phyloP scores from a whole-genome alignment of 2,797 vertebrate species.

The Aplochiton taeniatus region DNA sequence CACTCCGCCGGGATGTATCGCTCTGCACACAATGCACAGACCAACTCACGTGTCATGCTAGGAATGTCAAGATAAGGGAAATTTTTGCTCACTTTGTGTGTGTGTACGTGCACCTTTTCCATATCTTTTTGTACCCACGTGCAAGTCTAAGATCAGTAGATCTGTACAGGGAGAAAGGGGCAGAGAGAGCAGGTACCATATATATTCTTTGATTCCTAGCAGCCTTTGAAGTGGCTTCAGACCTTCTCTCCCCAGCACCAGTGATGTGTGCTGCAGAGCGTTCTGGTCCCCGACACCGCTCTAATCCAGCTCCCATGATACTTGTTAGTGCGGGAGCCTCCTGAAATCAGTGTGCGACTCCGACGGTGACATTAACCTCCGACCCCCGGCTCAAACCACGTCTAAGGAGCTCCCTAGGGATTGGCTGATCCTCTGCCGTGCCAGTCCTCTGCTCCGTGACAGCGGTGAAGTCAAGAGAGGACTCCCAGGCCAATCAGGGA shows the following conservation, averaged over 20 bases:
- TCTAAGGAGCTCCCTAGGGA: constrained; percentile 15
- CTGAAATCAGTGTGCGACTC: constrained; percentile 23
- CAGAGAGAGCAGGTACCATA: too few species aligned
- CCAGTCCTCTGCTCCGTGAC: neutral
- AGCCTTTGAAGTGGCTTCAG: constrained; percentile 1
- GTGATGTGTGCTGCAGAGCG: neutral
- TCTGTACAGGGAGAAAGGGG: too few species aligned
- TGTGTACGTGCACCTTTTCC: too few species aligned
- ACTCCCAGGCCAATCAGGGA: neutral
- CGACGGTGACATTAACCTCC: constrained; percentile 38
- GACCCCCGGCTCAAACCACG: constrained; percentile 24
- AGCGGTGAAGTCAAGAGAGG: constrained; percentile 18
- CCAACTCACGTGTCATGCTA: constrained; percentile 38
- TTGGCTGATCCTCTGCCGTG: constrained; percentile 20
- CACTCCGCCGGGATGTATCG: neutral
- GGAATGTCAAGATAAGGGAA: constrained; percentile 45
- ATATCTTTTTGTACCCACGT: too few species aligned
- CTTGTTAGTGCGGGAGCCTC: constrained; percentile 18
- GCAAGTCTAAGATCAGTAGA: constrained; percentile 3
- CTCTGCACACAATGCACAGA: constrained; percentile 5
- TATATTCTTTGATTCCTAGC: neutral
- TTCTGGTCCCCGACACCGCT: neutral
- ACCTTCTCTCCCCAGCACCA: neutral
- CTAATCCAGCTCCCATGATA: constrained; percentile 22
- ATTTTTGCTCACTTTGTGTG: constrained; percentile 8